Evolutionary conservation across 2,888 invertebrate genomes (phyloP).

Genomic region (Phyllotreta striolata): DNA sequence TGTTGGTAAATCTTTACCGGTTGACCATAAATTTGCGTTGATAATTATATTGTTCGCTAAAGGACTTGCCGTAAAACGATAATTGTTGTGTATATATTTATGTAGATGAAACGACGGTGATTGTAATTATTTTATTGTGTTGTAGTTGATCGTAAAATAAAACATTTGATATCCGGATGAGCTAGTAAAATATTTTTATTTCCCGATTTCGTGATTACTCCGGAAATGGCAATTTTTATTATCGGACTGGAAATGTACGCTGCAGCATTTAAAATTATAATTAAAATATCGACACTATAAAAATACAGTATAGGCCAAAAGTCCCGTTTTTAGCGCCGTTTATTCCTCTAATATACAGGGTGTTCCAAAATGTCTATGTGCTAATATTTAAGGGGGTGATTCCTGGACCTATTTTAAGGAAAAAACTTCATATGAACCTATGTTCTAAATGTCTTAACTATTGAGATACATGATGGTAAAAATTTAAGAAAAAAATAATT

Average conservation of each 20-base stretch:
- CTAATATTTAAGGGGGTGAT: too few relatives aligned
- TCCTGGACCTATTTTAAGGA: too few relatives aligned
- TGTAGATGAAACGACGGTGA: slow-evolving; percentile 1
- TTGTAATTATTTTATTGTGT: slow-evolving; percentile 9
- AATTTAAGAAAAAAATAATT: too few relatives aligned
- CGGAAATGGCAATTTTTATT: slow-evolving; percentile 6
- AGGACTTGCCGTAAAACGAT: neutral
- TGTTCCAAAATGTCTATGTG: too few relatives aligned
- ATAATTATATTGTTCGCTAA: slow-evolving; percentile 4
- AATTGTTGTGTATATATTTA: neutral
- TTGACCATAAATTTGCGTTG: too few relatives aligned
- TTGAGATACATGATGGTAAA: too few relatives aligned
- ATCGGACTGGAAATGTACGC: neutral
- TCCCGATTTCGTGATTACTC: neutral
- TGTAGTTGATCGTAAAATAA: slow-evolving; percentile 8
- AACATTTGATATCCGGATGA: slow-evolving; percentile 2
- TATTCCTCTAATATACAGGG: too few relatives aligned
- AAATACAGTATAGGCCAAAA: neutral
- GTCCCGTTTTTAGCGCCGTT: neutral
- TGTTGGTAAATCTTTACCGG: too few relatives aligned
- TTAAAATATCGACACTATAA: slow-evolving; percentile 1
- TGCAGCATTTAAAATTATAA: neutral
- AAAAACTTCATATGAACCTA: too few relatives aligned
- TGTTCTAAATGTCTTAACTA: too few relatives aligned
- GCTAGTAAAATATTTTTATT: slow-evolving; percentile 12